These are phyloP conservation scores for Deilephila porcellus DNA, from an alignment of 2,888 invertebrate species.

Conservation along the genomic window DNA sequence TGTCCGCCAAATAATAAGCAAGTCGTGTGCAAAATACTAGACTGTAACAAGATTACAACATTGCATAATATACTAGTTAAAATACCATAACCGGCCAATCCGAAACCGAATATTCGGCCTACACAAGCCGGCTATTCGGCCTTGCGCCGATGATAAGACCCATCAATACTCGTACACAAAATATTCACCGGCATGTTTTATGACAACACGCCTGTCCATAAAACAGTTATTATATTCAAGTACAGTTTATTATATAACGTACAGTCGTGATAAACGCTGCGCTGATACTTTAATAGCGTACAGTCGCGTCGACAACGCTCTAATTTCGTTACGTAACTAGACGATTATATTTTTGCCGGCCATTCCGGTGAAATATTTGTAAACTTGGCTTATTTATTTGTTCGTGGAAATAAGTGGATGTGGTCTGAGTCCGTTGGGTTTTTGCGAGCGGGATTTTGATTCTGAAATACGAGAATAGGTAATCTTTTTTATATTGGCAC, in stretches of 20 bases:
- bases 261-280: slow-evolving; percentile 13
- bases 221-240: slow-evolving; percentile 15
- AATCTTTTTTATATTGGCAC: no score
- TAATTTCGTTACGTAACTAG: background rate
- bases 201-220: slow-evolving; percentile 21
- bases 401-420: background rate
- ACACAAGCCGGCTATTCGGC: no score
- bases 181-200: slow-evolving; percentile 9
- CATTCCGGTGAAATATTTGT: background rate
- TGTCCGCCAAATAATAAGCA: no score
- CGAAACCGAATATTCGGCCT: background rate
- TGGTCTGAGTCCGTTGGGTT: background rate
- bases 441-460: no score
- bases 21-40: no score
- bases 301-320: slow-evolving; percentile 5
- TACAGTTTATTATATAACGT: slow-evolving; percentile 23
- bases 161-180: background rate
- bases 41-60: no score
- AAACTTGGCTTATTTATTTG: background rate
- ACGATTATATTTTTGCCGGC: background rate
- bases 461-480: no score
- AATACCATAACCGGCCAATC: background rate
- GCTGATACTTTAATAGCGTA: slow-evolving; percentile 18
- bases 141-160: background rate
- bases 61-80: no score